Conservation (phyloP, 1,140 invertebrate genomes). For the Heliconius eleuchia region DNA sequence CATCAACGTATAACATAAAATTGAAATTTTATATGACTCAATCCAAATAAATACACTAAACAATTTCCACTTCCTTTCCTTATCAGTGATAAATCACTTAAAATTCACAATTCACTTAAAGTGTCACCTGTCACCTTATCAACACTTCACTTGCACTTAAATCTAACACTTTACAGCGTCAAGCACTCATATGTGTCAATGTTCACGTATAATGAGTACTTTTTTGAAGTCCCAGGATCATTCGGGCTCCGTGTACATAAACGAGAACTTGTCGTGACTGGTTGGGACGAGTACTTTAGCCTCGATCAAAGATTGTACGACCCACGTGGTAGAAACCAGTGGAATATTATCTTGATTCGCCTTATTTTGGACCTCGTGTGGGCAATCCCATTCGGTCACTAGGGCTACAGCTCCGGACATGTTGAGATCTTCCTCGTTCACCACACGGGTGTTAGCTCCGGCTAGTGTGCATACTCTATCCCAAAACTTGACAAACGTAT, state of each 20-base stretch:
- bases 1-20: background rate
- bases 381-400: constrained; percentile 81
- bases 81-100: background rate
- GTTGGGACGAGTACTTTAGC: constrained; percentile 76
- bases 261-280: constrained; percentile 78
- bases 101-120: background rate
- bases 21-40: no score
- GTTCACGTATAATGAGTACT: constrained; percentile 76
- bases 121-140: constrained; percentile 5
- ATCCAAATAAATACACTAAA: background rate
- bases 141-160: constrained; percentile 20
- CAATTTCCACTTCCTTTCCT: background rate
- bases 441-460: constrained; percentile 79
- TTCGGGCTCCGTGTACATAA: constrained; percentile 76
- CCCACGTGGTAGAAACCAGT: constrained; percentile 82
- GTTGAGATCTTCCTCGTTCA: constrained; percentile 76
- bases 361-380: constrained; percentile 80
- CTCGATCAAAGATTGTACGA: constrained; percentile 83
- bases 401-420: constrained; percentile 77
- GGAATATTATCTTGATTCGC: constrained; percentile 81
- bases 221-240: constrained; percentile 77
- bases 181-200: constrained; percentile 66
- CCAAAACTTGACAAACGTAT: constrained; percentile 82
- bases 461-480: constrained; percentile 81
- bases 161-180: constrained; percentile 37